Conservation (phyloP, 1,140 invertebrate genomes). For the Zaprionus lachaisei region DNA sequence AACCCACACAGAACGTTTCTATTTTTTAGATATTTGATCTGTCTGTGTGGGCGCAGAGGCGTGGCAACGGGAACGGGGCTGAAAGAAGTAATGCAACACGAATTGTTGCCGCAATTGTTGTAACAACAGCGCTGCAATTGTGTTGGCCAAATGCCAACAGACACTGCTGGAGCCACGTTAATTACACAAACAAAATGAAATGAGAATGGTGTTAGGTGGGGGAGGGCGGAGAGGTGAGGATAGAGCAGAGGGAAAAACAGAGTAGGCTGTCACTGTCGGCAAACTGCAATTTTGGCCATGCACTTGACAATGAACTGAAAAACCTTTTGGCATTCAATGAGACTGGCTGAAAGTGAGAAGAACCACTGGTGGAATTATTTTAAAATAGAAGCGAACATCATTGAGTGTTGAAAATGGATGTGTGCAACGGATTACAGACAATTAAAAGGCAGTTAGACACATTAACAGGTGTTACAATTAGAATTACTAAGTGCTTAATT, state of each 20-base stretch:
- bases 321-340: slow-evolving; percentile 12
- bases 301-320: slow-evolving; percentile 42
- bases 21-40: slow-evolving; percentile 28
- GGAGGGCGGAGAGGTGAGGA: neutral
- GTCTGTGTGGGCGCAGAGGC: slow-evolving; percentile 22
- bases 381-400: neutral
- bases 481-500: too few relatives aligned
- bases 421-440: neutral
- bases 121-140: slow-evolving; percentile 32
- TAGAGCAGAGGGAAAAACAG: neutral
- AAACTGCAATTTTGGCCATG: slow-evolving; percentile 26
- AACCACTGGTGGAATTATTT: neutral
- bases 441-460: too few relatives aligned
- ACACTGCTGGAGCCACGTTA: slow-evolving; percentile 49
- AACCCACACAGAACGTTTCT: slow-evolving; percentile 39
- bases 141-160: slow-evolving; percentile 43
- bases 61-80: slow-evolving; percentile 13
- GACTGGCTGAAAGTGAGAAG: slow-evolving; percentile 6
- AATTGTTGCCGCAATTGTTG: slow-evolving; percentile 50
- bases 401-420: neutral
- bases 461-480: too few relatives aligned
- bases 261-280: neutral
- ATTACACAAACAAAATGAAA: slow-evolving; percentile 53
- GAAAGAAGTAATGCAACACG: slow-evolving; percentile 4
- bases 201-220: neutral